Conservation (phyloP, 2,888 invertebrate species). For the Invenusta paracnida region DNA sequence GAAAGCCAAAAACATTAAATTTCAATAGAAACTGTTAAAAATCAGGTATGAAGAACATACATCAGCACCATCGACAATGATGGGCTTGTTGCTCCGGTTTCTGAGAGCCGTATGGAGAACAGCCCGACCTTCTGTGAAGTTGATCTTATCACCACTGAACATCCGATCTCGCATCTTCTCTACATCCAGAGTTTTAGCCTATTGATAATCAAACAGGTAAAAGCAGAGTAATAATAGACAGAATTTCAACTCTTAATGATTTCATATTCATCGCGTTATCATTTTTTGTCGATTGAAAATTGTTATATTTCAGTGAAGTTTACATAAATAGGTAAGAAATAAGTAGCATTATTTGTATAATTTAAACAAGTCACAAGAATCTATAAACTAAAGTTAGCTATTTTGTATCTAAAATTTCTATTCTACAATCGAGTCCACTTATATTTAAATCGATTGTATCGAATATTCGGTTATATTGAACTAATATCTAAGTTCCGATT, state of each 20-base stretch:
- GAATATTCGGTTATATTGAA: background rate
- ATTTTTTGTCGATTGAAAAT: no score
- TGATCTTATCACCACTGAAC: constrained; percentile 88
- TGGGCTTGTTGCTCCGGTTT: constrained; percentile 73
- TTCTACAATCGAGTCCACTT: background rate
- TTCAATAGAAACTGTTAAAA: no score
- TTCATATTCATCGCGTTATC: no score
- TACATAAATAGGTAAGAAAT: no score
- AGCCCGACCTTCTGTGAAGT: constrained; percentile 91
- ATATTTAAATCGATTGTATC: background rate
- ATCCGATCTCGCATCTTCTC: constrained; percentile 81
- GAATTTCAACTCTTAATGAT: no score
- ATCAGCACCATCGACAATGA: constrained; percentile 78
- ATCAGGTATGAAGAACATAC: no score
- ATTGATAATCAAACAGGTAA: constrained; percentile 34
- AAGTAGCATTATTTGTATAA: no score
- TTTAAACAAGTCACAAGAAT: no score
- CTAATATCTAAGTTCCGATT: background rate
- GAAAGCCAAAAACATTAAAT: no score
- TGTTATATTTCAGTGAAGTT: no score
- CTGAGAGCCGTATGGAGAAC: constrained; percentile 90
- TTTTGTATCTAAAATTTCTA: no score
- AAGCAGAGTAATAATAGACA: background rate
- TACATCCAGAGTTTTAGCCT: constrained; percentile 73
- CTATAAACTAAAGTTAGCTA: no score